Evolutionary conservation across 2,797 vertebrate genomes (phyloP), one percentile per base, ranked within the genome.

Genomic region (Gymnoscopelus braueri): DNA sequence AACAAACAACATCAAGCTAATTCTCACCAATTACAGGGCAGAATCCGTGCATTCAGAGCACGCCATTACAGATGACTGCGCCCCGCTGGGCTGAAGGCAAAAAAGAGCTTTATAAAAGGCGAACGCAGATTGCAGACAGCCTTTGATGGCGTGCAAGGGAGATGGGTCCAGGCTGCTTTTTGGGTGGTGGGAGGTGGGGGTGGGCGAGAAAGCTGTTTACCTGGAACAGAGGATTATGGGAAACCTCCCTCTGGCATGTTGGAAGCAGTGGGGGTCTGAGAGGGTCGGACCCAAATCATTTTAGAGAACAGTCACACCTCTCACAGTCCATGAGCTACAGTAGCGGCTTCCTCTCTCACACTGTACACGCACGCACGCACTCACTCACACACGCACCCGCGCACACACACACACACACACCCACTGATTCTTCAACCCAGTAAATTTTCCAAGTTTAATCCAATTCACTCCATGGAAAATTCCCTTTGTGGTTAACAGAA

Each of bases 221-320:
- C 91, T 93, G 91, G 91, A 93, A 92, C 89, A 91, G 88, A 90
- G 88, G 92, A 93, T 94, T 94, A 93, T 85, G 87, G 85, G 86
- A 87, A 84, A 91, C 88, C 84, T 92, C 90, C 91, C 85, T 79
- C 79, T 90, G 91, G 89, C 88, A 86, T 85, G 82, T 85, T 88
- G 84, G 83, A 88, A 91, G 87, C 84, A 84, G 78, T 60, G 87
- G 84, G 86, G 88, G 88, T 89, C 83, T 89, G 71, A 61, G 75
- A 87, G 80, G 84, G 87, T 88, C 80, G 89, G 85, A 83, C 79
- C 80, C 77, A 91, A 93, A 93, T 92, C 90, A 91, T 84, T 92
- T 93, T 91, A 91, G 82, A 78, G 79, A 91, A 90, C 89, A 92
- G 87, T 90, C 90, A 92, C 87, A 89, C 83, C 75, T 90, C 84